Percentiles rank a stretch among this genome's conserved stretches.
phyloP scores from a whole-genome alignment of 2,888 invertebrate species.

The Lasioglossum marginatum region DNA sequence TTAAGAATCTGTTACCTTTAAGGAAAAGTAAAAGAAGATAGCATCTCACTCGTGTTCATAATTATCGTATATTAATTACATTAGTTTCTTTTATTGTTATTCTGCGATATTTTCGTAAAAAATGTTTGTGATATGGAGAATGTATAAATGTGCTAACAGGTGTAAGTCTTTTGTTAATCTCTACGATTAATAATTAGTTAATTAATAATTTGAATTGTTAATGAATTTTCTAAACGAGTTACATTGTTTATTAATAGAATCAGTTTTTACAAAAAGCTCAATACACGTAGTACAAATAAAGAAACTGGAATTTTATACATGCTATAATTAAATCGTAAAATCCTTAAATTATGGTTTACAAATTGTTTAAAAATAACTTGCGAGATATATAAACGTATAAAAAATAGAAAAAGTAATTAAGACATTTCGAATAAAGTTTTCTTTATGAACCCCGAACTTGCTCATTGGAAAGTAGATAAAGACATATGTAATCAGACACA shows the following conservation, averaged over 20 bases:
- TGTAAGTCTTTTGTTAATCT: not conserved
- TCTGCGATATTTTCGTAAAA: not conserved
- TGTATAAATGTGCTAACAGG: not conserved
- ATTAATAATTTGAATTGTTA: not conserved
- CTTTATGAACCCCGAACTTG: not conserved
- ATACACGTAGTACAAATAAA: not conserved
- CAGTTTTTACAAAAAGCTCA: not conserved
- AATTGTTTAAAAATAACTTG: not conserved
- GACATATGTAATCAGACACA: slow-evolving; percentile 8
- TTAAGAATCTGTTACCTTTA: too few species aligned
- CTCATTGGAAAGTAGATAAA: not conserved
- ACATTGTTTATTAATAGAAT: not conserved
- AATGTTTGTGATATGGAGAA: too few species aligned
- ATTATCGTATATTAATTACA: too few species aligned
- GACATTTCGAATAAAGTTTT: not conserved
- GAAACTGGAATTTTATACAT: not conserved
- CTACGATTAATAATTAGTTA: not conserved
- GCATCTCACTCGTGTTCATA: too few species aligned
- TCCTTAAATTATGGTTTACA: slow-evolving; percentile 5
- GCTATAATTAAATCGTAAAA: not conserved
- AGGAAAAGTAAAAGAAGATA: too few species aligned
- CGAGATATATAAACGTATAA: not conserved
- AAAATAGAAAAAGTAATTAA: not conserved
- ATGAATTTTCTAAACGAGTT: not conserved
- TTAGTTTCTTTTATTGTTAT: too few species aligned